Evolutionary conservation across 2,888 invertebrate genomes (phyloP).

Genomic region (Drosophila stalkeri): DNA sequence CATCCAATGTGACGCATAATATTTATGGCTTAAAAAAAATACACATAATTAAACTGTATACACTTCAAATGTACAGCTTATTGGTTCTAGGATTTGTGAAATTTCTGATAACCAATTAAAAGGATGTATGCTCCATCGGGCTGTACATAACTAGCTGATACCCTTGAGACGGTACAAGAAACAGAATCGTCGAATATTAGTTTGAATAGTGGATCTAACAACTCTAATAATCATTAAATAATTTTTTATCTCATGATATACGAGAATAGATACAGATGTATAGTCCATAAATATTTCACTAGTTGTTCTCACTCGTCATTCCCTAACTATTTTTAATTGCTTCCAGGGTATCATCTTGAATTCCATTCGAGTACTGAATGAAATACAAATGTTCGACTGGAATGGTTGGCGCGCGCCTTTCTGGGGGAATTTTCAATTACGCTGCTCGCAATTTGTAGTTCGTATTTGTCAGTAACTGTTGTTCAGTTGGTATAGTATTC

Average conservation of each 20-base stretch:
- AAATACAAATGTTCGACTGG: conserved; percentile 6
- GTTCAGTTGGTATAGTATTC: conserved; percentile 5
- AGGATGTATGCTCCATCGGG: no score
- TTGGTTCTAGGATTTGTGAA: not conserved
- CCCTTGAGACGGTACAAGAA: not conserved
- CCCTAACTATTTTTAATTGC: not conserved
- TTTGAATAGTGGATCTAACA: not conserved
- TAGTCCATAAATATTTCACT: not conserved
- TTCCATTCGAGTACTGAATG: conserved; percentile 18
- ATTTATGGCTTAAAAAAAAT: not conserved
- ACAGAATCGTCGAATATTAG: no score
- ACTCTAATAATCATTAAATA: not conserved
- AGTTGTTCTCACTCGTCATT: not conserved
- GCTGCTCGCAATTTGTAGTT: conserved; percentile 35
- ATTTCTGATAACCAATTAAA: not conserved
- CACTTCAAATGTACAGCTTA: conserved; percentile 14
- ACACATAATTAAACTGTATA: not conserved
- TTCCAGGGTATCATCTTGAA: not conserved
- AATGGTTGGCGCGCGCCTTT: conserved; percentile 10
- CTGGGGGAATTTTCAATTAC: conserved; percentile 22
- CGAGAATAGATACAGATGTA: not conserved
- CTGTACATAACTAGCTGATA: not conserved
- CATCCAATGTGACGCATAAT: conserved; percentile 36
- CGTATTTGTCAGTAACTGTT: conserved; percentile 29
- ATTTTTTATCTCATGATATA: not conserved